Percentiles rank a stretch among this genome's conserved stretches.
These are phyloP conservation scores for Dromas ardeola DNA, from an alignment of 2,113 vertebrate species.

Conservation along the genomic window DNA sequence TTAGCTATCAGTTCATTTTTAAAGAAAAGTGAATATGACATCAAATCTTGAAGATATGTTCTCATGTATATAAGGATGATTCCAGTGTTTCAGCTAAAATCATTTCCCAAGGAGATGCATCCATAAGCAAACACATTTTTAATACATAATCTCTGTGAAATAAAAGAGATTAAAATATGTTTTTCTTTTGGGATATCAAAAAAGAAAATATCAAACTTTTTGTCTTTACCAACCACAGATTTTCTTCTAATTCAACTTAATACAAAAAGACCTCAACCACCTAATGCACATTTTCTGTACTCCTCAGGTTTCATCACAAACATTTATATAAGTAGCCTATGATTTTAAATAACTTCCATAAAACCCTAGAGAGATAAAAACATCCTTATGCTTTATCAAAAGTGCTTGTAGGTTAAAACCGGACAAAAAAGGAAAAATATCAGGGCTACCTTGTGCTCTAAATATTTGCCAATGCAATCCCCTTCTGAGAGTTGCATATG, in stretches of 20 bases:
- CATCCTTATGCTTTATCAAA: background rate
- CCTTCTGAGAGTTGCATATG: background rate
- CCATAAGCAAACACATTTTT: background rate
- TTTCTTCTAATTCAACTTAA: background rate
- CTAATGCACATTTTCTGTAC: fast-evolving
- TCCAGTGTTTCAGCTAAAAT: background rate
- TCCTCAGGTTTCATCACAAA: background rate
- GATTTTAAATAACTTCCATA: background rate
- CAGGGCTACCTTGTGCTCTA: background rate
- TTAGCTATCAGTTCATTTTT: background rate
- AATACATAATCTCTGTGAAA: background rate
- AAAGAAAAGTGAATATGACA: background rate
- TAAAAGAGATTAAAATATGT: background rate
- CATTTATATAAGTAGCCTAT: background rate
- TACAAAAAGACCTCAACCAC: background rate
- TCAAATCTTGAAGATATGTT: background rate
- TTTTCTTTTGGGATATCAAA: background rate
- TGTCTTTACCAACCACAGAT: background rate
- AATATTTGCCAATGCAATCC: background rate
- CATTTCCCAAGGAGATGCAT: background rate
- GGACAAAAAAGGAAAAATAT: background rate
- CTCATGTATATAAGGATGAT: background rate
- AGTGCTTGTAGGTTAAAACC: background rate
- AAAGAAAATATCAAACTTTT: background rate
- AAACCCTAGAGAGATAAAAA: background rate